Base-by-base conservation (phyloP, 1,140 invertebrate species). In the Olivierus martensii region DNA sequence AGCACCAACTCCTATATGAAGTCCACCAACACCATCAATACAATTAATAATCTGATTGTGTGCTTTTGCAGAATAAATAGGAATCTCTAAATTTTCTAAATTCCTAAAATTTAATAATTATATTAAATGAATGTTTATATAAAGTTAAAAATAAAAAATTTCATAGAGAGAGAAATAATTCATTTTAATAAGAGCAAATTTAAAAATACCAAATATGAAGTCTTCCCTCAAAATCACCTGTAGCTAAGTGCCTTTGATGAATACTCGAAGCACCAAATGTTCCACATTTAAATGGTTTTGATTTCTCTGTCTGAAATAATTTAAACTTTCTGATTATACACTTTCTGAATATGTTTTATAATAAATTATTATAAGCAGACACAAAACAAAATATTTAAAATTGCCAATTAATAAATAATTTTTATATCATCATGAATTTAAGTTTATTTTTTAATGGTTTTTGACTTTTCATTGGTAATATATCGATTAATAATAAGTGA, bases 11-110 rank as follows among this genome's bases (percentile, higher is more conserved):
- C 86, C 84, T 15, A 81, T 68, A 45, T 72, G 80, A 18, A 80
- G 77, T 7, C 91, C 92, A n/a, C 83, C 89, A 56, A 95, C 79
- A 14, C 87, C 91, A 76, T 96, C 91, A 56, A 96, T 89, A 19
- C 78, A 72, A 72, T 96, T 96, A 51, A 96, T 90, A 34, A 95
- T 88, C 62, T 83, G 79, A 36, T 76, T 80, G 63, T 97, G 92
- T 15, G 82, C 88, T 64, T 83, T 80, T 0, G 78, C 80, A 58
- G 83, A 81, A 65, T 90, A 95, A 3, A 93, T 71, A 11, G 85
- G 81, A 14, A 76, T 56, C 3, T 78, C 73, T 46, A 28, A 28
- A 28, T 28, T 28, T 28, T 28, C 28, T 28, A 28, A 28, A 28
- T 28, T 28, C 28, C 28, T 28, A 28, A 28, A n/a, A 6, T 28